Base-by-base conservation (phyloP, 2,888 invertebrate genomes). In the Ormyrus pomaceus region DNA sequence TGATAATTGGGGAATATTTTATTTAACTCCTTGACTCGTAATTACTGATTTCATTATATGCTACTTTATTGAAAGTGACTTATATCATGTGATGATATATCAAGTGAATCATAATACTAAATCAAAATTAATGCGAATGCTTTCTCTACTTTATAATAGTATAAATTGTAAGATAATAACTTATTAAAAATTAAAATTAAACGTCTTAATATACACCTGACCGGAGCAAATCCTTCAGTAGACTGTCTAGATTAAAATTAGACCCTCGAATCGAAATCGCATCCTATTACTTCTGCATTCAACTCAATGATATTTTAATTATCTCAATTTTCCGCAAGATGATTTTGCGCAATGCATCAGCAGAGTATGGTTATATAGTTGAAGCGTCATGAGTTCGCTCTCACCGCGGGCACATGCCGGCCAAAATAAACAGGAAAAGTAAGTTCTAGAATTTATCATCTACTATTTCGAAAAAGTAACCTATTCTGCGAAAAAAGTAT, bases 261-360 rank as follows among this genome's bases (percentile, higher is more conserved):
- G 13, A 45, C 19, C 19, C 11, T 58, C 50, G 64, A 77, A 70
- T 69, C 56, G 13, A 48, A 45, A 56, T 19, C 19, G n/a, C 56
- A 74, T 74, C 55, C 65, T 45, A 74, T 56, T 74, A 58, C 34
- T 1, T 46, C 19, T 58, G 56, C 50, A 65, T 46, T 11, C 48
- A 8, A n/a, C 79, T 45, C 73, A 80, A 80, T 53, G 77, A 80
- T 66, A 69, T 77, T 80, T 73, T 77, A 80, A 80, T 76, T 72
- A 76, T 72, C 62, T 66, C 62, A 74, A 72, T 69, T 80, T 72
- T 71, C 58, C 51, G 13, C 66, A 9, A 64, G 76, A 19, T 10
- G n/a, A 19, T 1, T 73, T 72, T 80, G 34, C 69, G 80, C 56
- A 73, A 77, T 64, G 6, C 58, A 3, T 50, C 8, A 51, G 48